Evolutionary conservation across 2,113 vertebrate species (phyloP).

Genomic region (Lophotis ruficrista): DNA sequence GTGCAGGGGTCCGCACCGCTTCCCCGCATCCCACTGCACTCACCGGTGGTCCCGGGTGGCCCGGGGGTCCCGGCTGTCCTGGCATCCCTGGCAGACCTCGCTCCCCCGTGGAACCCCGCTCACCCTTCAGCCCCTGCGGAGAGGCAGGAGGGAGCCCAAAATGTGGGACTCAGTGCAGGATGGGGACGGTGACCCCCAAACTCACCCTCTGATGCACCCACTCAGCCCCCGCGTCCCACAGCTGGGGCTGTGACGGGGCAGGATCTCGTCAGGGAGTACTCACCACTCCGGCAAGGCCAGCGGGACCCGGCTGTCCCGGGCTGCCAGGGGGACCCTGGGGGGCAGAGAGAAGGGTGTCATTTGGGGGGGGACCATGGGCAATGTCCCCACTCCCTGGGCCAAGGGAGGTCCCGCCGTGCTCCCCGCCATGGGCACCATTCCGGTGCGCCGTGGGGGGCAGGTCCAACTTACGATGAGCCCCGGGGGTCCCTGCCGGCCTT

Average conservation of each 20-base stretch:
- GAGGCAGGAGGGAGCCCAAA: neutral
- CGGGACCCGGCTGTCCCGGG: conserved; percentile 85
- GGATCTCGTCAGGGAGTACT: conserved; percentile 13
- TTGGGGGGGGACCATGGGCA: rapidly evolving
- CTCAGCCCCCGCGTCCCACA: neutral
- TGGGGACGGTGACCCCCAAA: neutral
- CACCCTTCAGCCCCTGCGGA: conserved; percentile 87
- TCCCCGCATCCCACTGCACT: neutral
- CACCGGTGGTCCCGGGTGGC: conserved; percentile 88
- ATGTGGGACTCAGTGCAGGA: rapidly evolving
- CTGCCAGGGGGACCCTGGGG: conserved; percentile 85
- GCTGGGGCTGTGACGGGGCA: neutral
- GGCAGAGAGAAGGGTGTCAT: neutral
- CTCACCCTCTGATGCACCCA: neutral
- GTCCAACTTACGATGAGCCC: conserved; percentile 85
- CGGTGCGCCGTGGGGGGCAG: rapidly evolving
- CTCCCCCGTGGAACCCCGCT: conserved; percentile 86
- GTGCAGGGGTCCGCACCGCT: rapidly evolving
- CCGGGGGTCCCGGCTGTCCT: conserved; percentile 86
- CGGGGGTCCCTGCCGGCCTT: conserved; percentile 87
- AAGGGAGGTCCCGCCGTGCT: rapidly evolving
- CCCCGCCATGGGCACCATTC: neutral
- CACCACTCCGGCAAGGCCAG: conserved; percentile 86
- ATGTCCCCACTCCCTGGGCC: neutral
- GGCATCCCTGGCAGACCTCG: conserved; percentile 86